Evolutionary conservation across 2,113 vertebrate species (phyloP).

Genomic region (Apodemus speciosus): DNA sequence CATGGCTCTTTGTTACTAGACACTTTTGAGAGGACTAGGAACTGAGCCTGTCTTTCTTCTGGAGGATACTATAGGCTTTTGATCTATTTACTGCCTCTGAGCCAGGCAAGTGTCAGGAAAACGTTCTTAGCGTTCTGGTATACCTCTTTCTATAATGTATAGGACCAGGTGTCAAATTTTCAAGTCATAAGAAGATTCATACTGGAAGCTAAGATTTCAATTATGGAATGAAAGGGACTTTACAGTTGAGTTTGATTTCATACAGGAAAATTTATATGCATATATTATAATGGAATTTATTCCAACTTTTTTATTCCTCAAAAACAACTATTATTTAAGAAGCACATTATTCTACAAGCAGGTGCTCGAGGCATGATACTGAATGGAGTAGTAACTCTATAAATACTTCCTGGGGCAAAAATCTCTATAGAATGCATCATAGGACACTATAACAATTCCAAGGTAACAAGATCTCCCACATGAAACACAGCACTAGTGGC

Average conservation of each 20-base stretch:
- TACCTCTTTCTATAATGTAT: conserved; percentile 37
- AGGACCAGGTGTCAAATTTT: conserved; percentile 25
- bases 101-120: background rate
- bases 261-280: background rate
- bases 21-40: background rate
- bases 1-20: background rate
- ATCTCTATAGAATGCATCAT: background rate
- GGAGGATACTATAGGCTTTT: background rate
- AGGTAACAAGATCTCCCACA: background rate
- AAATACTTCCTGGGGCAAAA: background rate
- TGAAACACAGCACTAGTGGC: background rate
- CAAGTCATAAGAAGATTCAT: conserved; percentile 21
- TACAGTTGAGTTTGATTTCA: conserved; percentile 26
- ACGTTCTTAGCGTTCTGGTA: conserved; percentile 24
- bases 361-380: background rate
- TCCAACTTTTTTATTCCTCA: conserved; percentile 32
- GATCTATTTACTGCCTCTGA: background rate
- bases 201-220: background rate
- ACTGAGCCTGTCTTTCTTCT: background rate
- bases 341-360: background rate
- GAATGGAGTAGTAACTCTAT: background rate
- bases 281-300: background rate
- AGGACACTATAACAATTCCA: background rate
- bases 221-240: background rate
- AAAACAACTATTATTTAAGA: background rate